These are phyloP conservation scores for Bergia puertoricense DNA, from an alignment of 92 coral and sea anemone genomes.

Conservation along the genomic window DNA sequence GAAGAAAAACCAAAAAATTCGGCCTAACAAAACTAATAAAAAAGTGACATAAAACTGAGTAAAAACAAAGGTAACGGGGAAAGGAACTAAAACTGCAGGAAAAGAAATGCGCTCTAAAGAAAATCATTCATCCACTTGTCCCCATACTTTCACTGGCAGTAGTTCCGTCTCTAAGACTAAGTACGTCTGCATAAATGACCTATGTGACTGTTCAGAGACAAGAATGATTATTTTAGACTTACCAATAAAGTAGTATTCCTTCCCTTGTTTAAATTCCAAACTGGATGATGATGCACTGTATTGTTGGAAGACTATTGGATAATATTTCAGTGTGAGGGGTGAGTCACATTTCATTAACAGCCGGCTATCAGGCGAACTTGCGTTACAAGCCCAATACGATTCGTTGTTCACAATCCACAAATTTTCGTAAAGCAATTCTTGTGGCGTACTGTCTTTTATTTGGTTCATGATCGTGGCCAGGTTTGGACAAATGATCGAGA, in stretches of 20 bases:
- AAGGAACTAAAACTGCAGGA: too few species aligned
- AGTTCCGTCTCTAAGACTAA: too few species aligned
- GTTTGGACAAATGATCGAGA: conserved; percentile 32
- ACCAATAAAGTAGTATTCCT: conserved; percentile 38
- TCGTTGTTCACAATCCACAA: conserved; percentile 33
- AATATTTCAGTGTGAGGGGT: conserved; percentile 7
- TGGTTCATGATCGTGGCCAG: conserved; percentile 29
- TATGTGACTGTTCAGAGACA: too few species aligned
- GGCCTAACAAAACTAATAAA: too few species aligned
- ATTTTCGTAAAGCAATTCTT: conserved; percentile 8
- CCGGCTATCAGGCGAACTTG: conserved; percentile 30
- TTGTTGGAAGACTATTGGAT: conserved; percentile 22
- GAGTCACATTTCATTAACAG: conserved; percentile 14
- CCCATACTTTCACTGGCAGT: too few species aligned
- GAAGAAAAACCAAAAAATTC: too few species aligned
- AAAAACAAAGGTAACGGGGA: too few species aligned
- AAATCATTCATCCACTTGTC: too few species aligned
- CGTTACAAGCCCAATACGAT: conserved; percentile 37
- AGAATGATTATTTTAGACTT: neutral
- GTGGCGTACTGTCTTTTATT: conserved; percentile 23
- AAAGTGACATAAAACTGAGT: too few species aligned
- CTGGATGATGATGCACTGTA: conserved; percentile 14
- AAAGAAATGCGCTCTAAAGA: too few species aligned
- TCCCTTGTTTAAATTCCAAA: conserved; percentile 30
- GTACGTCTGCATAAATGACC: neutral